phyloP scores from a whole-genome alignment of 2,888 invertebrate genomes.

The Mesochorus sp. region DNA sequence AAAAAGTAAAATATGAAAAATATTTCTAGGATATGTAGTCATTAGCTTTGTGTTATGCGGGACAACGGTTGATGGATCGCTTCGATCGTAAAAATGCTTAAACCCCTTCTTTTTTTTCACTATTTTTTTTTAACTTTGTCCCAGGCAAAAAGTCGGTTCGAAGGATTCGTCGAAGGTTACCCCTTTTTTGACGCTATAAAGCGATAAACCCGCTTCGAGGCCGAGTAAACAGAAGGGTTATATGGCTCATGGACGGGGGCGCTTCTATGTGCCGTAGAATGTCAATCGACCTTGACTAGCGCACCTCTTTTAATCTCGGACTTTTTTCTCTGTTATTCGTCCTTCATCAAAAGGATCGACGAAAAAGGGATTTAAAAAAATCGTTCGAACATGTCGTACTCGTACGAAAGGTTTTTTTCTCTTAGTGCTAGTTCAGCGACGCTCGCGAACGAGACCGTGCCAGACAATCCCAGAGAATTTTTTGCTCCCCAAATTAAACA shows the following conservation, averaged over 20 bases:
- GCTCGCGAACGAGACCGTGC: conserved; percentile 23
- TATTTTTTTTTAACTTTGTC: conserved; percentile 31
- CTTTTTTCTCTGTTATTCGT: conserved; percentile 32
- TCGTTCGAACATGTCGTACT: background rate
- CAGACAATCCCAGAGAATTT: background rate
- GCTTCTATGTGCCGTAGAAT: conserved; percentile 9
- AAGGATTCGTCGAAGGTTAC: conserved; percentile 41
- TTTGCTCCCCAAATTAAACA: conserved; percentile 33
- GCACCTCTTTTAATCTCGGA: conserved; percentile 59
- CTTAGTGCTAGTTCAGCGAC: conserved; percentile 24
- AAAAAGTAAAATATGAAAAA: no score
- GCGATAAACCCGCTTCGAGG: conserved; percentile 71
- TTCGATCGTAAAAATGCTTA: conserved; percentile 37
- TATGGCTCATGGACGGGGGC: conserved; percentile 28
- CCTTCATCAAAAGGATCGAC: conserved; percentile 49
- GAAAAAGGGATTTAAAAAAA: conserved; percentile 23
- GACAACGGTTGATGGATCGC: background rate
- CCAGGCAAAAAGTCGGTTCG: conserved; percentile 24
- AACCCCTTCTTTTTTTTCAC: conserved; percentile 23
- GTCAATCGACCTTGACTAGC: conserved; percentile 47
- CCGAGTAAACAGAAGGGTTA: conserved; percentile 69
- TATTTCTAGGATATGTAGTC: background rate
- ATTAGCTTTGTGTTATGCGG: background rate
- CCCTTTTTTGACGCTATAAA: conserved; percentile 71
- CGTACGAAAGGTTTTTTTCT: background rate